phyloP scores from a whole-genome alignment of 2,113 vertebrate species.

The Vidua macroura region DNA sequence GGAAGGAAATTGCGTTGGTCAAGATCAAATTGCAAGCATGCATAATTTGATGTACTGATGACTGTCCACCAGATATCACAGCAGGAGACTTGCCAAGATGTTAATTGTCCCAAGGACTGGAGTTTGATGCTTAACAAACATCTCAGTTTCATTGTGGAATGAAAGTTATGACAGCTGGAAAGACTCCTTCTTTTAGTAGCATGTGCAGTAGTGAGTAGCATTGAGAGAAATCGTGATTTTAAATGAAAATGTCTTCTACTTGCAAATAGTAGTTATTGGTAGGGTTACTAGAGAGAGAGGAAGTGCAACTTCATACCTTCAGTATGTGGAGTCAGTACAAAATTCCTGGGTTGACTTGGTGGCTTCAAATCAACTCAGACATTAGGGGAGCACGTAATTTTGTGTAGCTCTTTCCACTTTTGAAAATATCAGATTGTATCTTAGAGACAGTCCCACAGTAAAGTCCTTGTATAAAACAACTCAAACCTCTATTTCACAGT shows the following conservation, averaged over 20 bases:
- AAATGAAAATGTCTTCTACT: neutral
- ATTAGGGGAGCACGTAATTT: neutral
- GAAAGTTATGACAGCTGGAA: neutral
- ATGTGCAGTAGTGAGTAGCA: neutral
- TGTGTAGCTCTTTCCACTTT: neutral
- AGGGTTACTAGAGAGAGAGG: neutral
- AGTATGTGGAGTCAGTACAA: neutral
- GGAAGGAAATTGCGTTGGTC: neutral
- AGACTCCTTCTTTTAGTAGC: neutral
- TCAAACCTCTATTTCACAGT: neutral
- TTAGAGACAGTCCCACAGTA: neutral
- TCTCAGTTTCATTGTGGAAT: neutral
- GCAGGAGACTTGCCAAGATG: neutral
- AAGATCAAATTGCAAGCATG: slow-evolving; percentile 24
- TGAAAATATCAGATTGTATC: neutral
- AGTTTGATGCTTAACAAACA: neutral
- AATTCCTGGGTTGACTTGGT: neutral
- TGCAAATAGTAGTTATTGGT: neutral
- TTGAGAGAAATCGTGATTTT: neutral
- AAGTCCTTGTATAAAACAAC: neutral
- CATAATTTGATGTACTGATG: neutral
- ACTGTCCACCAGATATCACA: neutral
- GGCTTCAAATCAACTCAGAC: neutral
- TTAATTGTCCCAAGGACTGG: neutral
- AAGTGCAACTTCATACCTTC: neutral